A percentile compares a stretch with the other conserved stretches of the same genome.
Evolutionary conservation across 2,113 vertebrate species (phyloP).

Genomic region (Clarias macrocephalus): DNA sequence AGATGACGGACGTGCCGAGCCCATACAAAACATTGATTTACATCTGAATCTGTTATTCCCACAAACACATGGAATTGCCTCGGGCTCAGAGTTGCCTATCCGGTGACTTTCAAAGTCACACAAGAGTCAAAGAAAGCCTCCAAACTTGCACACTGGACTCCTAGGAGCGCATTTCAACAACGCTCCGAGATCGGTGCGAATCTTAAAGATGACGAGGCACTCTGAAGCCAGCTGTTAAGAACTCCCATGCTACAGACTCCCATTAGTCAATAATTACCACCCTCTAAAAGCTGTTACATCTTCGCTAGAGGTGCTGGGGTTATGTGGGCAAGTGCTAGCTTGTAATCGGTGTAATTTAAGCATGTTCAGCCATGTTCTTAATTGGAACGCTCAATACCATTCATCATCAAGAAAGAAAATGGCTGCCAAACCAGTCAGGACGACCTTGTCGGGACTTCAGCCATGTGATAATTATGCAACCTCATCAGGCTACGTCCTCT

Average conservation of each 20-base stretch:
- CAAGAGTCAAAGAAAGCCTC: neutral
- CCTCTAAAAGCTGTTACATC: constrained; percentile 31
- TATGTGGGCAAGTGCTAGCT: constrained; percentile 37
- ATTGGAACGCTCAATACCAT: constrained; percentile 33
- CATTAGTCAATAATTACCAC: constrained; percentile 44
- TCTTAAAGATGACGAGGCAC: neutral
- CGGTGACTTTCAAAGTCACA: constrained; percentile 18
- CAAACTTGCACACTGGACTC: neutral
- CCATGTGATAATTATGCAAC: constrained; percentile 31
- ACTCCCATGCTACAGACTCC: constrained; percentile 16
- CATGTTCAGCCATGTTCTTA: constrained; percentile 43
- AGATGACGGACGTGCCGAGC: constrained; percentile 18
- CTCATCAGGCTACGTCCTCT: constrained; percentile 14
- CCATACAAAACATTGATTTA: constrained; percentile 29
- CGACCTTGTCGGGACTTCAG: constrained; percentile 40
- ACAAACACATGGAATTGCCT: constrained; percentile 11
- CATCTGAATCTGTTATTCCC: constrained; percentile 24
- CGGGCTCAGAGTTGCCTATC: neutral
- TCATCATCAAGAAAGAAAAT: constrained; percentile 23
- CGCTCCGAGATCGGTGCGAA: neutral
- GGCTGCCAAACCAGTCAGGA: constrained; percentile 12
- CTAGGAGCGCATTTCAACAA: neutral
- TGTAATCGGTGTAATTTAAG: constrained; percentile 50
- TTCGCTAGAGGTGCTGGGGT: neutral
- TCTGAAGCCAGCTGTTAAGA: neutral